A percentile compares a stretch with the other conserved stretches of the same genome.
These are phyloP conservation scores for Caradrina kadenii DNA, from an alignment of 2,888 invertebrate species.

Conservation along the genomic window DNA sequence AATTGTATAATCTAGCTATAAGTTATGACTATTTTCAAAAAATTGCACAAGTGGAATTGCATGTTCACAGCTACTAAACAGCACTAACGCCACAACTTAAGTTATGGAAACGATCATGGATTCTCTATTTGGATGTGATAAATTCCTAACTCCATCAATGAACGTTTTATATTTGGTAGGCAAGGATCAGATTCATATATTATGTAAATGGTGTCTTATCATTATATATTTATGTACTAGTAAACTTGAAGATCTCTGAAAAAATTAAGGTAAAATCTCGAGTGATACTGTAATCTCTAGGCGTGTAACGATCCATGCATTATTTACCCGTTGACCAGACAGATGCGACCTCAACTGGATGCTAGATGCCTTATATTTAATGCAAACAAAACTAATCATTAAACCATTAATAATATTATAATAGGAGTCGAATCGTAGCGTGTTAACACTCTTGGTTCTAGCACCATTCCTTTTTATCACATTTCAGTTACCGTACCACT, in stretches of 20 bases:
- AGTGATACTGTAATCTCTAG: constrained; percentile 90
- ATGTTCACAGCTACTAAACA: constrained; percentile 89
- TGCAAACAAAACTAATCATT: constrained; percentile 88
- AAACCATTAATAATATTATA: constrained; percentile 88
- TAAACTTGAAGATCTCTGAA: constrained; percentile 86
- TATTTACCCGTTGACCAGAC: constrained; percentile 80
- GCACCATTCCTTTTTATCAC: constrained; percentile 91
- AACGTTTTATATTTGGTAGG: constrained; percentile 83
- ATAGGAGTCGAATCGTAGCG: constrained; percentile 91
- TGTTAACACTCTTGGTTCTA: constrained; percentile 91
- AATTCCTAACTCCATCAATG: constrained; percentile 74
- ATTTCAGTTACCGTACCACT: constrained; percentile 91
- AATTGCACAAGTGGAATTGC: constrained; percentile 90
- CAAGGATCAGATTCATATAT: constrained; percentile 81
- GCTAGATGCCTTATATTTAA: constrained; percentile 89
- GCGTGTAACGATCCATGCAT: constrained; percentile 76
- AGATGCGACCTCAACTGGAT: constrained; percentile 87
- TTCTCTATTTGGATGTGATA: constrained; percentile 77
- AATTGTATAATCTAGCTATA: constrained; percentile 90
- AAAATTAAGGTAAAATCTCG: constrained; percentile 86
- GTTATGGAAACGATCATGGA: constrained; percentile 81
- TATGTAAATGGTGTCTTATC: constrained; percentile 84
- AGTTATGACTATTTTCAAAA: constrained; percentile 89
- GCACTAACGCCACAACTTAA: constrained; percentile 82
- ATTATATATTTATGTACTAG: constrained; percentile 86